phyloP scores from a whole-genome alignment of 1,140 invertebrate genomes.

The Lethocerus indicus region DNA sequence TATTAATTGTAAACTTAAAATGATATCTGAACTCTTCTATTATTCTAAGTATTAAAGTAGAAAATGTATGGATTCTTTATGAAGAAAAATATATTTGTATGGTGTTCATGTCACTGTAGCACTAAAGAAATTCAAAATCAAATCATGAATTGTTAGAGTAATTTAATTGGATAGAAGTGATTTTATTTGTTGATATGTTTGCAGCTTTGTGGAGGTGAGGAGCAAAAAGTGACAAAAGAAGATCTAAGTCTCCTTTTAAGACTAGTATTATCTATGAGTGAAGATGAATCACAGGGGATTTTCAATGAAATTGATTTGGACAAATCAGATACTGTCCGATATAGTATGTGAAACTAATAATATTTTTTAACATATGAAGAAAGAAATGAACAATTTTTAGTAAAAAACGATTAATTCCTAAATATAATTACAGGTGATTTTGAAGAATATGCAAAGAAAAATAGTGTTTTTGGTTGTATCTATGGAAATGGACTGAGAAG shows the following conservation, averaged over 20 bases:
- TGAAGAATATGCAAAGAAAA: conserved; percentile 10
- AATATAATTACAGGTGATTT: conserved; percentile 8
- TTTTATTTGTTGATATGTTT: conserved; percentile 2
- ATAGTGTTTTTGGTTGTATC: too few relatives aligned
- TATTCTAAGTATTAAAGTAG: too few relatives aligned
- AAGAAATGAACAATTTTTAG: not conserved
- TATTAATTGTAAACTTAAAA: too few relatives aligned
- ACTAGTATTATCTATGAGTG: not conserved
- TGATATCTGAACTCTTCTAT: too few relatives aligned
- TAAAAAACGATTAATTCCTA: not conserved
- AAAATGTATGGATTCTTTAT: not conserved
- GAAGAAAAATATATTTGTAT: not conserved
- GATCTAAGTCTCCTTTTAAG: conserved; percentile 10
- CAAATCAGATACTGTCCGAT: not conserved
- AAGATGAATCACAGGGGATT: conserved; percentile 4
- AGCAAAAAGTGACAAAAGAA: conserved; percentile 5
- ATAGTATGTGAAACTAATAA: not conserved
- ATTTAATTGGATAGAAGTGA: not conserved
- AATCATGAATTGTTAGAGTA: not conserved
- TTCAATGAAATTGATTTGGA: conserved; percentile 6
- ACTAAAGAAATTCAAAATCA: not conserved
- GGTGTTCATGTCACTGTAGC: not conserved
- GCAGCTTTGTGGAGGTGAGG: conserved; percentile 13
- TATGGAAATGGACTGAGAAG: too few relatives aligned
- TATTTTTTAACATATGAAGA: not conserved